Base-by-base conservation (phyloP, 1,140 invertebrate genomes). In the Sycobia sp. region DNA sequence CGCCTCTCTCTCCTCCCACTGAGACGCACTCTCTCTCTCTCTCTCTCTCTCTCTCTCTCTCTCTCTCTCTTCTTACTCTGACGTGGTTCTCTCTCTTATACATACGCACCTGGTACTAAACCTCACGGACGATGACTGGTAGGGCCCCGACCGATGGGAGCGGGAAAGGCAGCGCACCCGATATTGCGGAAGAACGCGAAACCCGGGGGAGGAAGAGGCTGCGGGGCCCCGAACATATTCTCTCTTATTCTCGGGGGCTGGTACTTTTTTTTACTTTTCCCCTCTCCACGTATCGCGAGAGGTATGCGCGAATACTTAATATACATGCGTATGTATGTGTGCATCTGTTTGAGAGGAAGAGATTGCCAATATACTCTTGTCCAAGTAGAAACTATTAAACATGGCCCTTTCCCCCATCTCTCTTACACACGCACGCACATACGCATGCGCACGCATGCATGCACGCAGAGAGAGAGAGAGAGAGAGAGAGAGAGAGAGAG, bases 191-290 rank as follows among this genome's bases (percentile, higher is more conserved):
- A n/a, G n/a, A n/a, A 3, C 27, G 11, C 20, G 27, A 32, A 29
- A 57, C 14, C 18, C n/a, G 41, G 16, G 36, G 20, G 38, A 29
- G 23, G 16, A 13, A 29, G 14, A 44, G 16, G 43, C 27, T 27
- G 34, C 23, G 20, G 46, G 14, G 4, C 56, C 22, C 29, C 11
- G 34, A 39, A 4, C 43, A 9, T 43, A 20, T 61, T 44, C 53
- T 53, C 47, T 59, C 53, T 63, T 51, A 47, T 65, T 55, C 54
- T 57, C 53, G 3, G 7, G 22, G 27, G 39, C 20, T 41, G n/a
- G 1, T 39, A 18, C 32, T 63, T 67, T 60, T 61, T 46, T 53
- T 7, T 29, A 32, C 29, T 61, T 56, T 56, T 8, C 32, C 54
- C 32, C 27, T 8, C n/a, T 14, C 23, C 50, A 7, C 34, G 44